These are phyloP conservation scores for Nemotelus nigrinus DNA, from an alignment of 2,888 invertebrate genomes.

Conservation along the genomic window DNA sequence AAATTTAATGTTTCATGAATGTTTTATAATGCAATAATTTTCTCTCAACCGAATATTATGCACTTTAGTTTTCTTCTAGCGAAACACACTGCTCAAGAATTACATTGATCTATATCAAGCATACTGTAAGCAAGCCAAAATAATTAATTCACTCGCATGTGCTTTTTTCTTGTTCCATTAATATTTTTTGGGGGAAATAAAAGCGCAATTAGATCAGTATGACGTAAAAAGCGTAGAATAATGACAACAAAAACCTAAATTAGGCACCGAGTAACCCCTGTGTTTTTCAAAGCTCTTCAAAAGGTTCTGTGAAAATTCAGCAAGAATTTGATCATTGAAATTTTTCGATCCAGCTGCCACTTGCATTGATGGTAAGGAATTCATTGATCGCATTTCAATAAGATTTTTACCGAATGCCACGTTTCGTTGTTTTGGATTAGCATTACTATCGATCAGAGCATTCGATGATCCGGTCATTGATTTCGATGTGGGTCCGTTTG, in stretches of 20 bases:
- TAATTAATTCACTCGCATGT: not conserved
- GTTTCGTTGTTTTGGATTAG: slow-evolving; percentile 67
- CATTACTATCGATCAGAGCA: slow-evolving; percentile 55
- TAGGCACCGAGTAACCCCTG: slow-evolving; percentile 88
- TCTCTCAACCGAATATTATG: too few species aligned
- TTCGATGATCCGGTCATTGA: slow-evolving; percentile 46
- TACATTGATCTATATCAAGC: not conserved
- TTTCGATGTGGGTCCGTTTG: slow-evolving; percentile 51
- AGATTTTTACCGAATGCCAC: slow-evolving; percentile 79
- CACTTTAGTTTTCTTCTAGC: not conserved
- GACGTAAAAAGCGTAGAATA: slow-evolving; percentile 37
- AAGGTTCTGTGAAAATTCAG: slow-evolving; percentile 48
- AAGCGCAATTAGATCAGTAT: not conserved
- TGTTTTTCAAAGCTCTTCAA: slow-evolving; percentile 52
- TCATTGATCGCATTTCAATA: slow-evolving; percentile 47
- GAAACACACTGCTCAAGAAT: slow-evolving; percentile 18
- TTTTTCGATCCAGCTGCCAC: slow-evolving; percentile 42
- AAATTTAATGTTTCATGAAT: too few species aligned
- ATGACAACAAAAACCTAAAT: slow-evolving; percentile 75
- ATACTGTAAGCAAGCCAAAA: slow-evolving; percentile 23
- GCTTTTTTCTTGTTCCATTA: not conserved
- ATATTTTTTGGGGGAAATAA: not conserved
- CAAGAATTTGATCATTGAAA: slow-evolving; percentile 48
- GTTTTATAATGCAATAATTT: too few species aligned
- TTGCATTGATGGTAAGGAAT: slow-evolving; percentile 45